Evolutionary conservation across 2,888 invertebrate genomes (phyloP).

Genomic region (Aphodius granarius): DNA sequence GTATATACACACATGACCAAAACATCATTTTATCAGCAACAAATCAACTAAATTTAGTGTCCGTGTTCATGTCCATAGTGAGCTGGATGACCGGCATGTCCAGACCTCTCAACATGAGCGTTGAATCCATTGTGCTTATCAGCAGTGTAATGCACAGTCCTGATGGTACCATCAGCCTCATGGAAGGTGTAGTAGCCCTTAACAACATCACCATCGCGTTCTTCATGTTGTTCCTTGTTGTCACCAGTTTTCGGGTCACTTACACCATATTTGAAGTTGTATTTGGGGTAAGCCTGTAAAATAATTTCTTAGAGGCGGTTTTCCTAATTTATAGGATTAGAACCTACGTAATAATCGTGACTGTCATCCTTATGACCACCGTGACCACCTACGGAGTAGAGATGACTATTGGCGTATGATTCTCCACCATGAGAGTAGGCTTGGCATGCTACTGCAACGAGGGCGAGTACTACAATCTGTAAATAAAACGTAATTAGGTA

Average conservation of each 20-base stretch:
- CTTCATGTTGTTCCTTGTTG: constrained; percentile 60
- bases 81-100: constrained; percentile 27
- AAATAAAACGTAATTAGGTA: background rate
- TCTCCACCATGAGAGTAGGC: constrained; percentile 2
- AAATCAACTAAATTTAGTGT: background rate
- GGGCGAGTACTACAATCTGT: constrained; percentile 3
- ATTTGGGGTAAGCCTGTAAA: constrained; percentile 62
- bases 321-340: background rate
- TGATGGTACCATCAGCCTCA: constrained; percentile 56
- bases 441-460: background rate
- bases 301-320: background rate
- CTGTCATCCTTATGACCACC: constrained; percentile 12
- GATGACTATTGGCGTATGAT: background rate
- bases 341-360: constrained; percentile 21
- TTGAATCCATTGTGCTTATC: constrained; percentile 56
- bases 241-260: constrained; percentile 61
- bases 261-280: constrained; percentile 60
- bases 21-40: background rate
- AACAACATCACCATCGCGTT: constrained; percentile 54
- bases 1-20: background rate
- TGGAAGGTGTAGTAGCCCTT: constrained; percentile 55
- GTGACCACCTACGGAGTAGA: background rate
- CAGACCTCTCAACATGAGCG: constrained; percentile 13
- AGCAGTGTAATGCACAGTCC: constrained; percentile 57
- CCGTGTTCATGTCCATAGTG: background rate